Evolutionary conservation across 2,888 invertebrate species (phyloP).

Genomic region (Zele albiditarsus): DNA sequence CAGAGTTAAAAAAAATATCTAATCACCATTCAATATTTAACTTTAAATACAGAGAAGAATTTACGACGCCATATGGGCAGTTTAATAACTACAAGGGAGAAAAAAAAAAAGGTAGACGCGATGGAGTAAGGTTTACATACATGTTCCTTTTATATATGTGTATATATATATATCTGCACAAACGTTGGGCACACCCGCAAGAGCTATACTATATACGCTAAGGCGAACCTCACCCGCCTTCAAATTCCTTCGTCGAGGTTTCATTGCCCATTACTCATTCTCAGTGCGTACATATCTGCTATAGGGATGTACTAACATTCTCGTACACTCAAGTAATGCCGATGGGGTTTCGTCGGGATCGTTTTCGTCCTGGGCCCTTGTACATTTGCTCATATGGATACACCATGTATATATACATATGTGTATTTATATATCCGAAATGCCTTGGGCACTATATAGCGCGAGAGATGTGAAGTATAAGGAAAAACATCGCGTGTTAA

Average conservation of each 20-base stretch:
- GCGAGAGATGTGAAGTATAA: slow-evolving; percentile 24
- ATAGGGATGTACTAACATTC: slow-evolving; percentile 58
- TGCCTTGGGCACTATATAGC: slow-evolving; percentile 12
- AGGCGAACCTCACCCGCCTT: slow-evolving; percentile 46
- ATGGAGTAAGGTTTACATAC: slow-evolving; percentile 23
- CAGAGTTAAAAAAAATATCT: slow-evolving; percentile 2
- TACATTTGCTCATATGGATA: slow-evolving; percentile 2
- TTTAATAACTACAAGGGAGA: slow-evolving; percentile 27
- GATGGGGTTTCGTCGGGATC: slow-evolving; percentile 50
- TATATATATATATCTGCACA: slow-evolving; percentile 28
- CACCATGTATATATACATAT: not conserved
- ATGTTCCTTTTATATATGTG: not conserved
- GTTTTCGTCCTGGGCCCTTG: slow-evolving; percentile 25
- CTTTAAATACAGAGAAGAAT: slow-evolving; percentile 32
- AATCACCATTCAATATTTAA: slow-evolving; percentile 23
- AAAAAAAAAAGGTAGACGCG: slow-evolving; percentile 6
- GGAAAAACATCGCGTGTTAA: slow-evolving; percentile 22
- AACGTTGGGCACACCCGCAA: slow-evolving; percentile 37
- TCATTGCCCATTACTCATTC: slow-evolving; percentile 66
- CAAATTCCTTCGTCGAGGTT: slow-evolving; percentile 60
- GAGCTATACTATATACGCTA: slow-evolving; percentile 31
- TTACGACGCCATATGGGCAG: slow-evolving; percentile 32
- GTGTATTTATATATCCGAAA: slow-evolving; percentile 26
- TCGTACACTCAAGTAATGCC: slow-evolving; percentile 56
- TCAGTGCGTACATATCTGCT: slow-evolving; percentile 55